Conservation (phyloP, 2,113 vertebrate genomes). For the Indri indri region DNA sequence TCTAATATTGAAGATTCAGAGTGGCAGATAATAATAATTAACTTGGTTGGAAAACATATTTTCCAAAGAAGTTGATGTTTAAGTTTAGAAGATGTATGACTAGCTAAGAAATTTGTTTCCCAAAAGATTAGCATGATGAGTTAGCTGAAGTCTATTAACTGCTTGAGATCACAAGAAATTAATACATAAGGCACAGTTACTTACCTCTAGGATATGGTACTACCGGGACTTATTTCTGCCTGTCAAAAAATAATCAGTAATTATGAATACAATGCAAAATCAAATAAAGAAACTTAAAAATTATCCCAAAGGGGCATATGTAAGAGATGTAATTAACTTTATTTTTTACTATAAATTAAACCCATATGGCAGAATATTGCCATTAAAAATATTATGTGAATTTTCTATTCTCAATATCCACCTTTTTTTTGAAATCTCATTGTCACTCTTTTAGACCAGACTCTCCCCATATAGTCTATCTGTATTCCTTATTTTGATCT, state of each 20-base stretch:
- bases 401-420: not conserved
- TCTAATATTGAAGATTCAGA: slow-evolving; percentile 6
- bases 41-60: slow-evolving; percentile 35
- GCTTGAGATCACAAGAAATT: slow-evolving; percentile 66
- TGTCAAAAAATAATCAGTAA: slow-evolving; percentile 63
- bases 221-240: slow-evolving; percentile 51
- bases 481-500: not conserved
- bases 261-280: slow-evolving; percentile 66
- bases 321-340: slow-evolving; percentile 52
- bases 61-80: slow-evolving; percentile 9
- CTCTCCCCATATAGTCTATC: not conserved
- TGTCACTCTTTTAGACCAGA: not conserved
- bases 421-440: not conserved
- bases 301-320: slow-evolving; percentile 29
- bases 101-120: slow-evolving; percentile 56
- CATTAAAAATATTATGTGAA: not conserved
- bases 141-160: slow-evolving; percentile 61
- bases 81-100: slow-evolving; percentile 33
- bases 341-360: slow-evolving; percentile 47
- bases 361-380: slow-evolving; percentile 3
- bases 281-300: slow-evolving; percentile 50
- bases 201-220: slow-evolving; percentile 54
- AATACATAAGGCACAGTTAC: slow-evolving; percentile 55
- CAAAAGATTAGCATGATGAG: slow-evolving; percentile 39
- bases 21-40: not conserved